Percentiles rank a stretch among this genome's conserved stretches.
These are phyloP conservation scores for Zhuqinia jingwanae DNA, from an alignment of 2,888 invertebrate genomes.

Conservation along the genomic window DNA sequence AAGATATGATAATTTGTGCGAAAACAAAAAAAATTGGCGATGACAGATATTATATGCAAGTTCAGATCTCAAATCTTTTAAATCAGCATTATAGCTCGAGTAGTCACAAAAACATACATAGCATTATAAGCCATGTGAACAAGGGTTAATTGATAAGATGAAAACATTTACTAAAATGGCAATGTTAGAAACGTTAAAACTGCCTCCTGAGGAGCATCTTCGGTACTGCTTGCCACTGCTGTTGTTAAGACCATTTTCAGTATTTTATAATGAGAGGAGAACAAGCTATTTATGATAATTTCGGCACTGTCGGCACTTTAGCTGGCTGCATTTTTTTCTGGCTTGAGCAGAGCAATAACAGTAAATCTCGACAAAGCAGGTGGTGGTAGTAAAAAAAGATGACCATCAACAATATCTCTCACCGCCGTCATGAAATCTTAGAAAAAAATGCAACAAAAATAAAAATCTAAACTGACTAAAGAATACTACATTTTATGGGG, in stretches of 20 bases:
- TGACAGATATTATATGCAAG: no score
- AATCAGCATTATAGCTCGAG: no score
- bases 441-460: constrained; percentile 17
- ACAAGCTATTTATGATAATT: constrained; percentile 47
- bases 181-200: no score
- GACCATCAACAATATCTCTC: constrained; percentile 23
- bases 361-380: constrained; percentile 58
- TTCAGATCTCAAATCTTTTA: no score
- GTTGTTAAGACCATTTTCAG: constrained; percentile 17
- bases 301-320: constrained; percentile 62
- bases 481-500: no score
- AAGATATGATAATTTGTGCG: no score
- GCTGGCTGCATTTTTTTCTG: neutral
- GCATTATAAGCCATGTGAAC: no score
- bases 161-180: neutral
- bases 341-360: constrained; percentile 51
- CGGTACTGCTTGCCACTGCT: neutral
- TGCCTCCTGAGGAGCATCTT: no score
- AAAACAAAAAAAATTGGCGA: no score
- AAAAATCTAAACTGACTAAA: neutral
- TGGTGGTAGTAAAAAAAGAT: constrained; percentile 2
- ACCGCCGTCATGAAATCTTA: constrained; percentile 33
- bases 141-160: no score
- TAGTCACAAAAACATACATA: no score
- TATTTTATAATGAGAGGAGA: constrained; percentile 49